Conservation (phyloP, 1,140 invertebrate genomes). For the Frieseomelitta varia region DNA sequence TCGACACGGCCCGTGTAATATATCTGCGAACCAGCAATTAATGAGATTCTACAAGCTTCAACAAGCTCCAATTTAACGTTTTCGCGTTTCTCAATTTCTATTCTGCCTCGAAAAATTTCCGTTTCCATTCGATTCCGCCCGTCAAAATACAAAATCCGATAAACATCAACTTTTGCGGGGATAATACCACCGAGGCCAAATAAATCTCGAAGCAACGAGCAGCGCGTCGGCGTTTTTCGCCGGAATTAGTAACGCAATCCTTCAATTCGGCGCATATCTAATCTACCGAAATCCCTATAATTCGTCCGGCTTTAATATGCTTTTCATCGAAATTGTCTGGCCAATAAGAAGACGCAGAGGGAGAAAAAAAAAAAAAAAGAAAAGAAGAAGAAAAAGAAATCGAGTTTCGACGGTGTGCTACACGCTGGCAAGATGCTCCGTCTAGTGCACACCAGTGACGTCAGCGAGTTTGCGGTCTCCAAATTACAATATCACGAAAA, state of each 20-base stretch:
- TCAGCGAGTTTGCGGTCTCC: slow-evolving; percentile 73
- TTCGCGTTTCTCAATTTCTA: too few species aligned
- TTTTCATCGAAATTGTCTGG: slow-evolving; percentile 63
- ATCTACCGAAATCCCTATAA: slow-evolving; percentile 71
- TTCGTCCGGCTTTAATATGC: slow-evolving; percentile 65
- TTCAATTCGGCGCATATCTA: slow-evolving; percentile 63
- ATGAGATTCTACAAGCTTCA: background rate
- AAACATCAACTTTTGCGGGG: background rate
- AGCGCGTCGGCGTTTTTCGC: slow-evolving; percentile 21
- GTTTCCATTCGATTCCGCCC: too few species aligned
- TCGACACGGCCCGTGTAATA: slow-evolving; percentile 29
- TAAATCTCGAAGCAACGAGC: slow-evolving; percentile 56
- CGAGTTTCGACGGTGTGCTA: slow-evolving; percentile 28
- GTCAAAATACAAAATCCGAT: background rate
- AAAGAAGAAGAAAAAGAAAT: too few species aligned
- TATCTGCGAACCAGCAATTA: slow-evolving; percentile 38
- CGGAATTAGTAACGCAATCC: slow-evolving; percentile 69
- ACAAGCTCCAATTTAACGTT: too few species aligned
- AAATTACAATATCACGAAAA: slow-evolving; percentile 78
- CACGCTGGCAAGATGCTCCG: slow-evolving; percentile 61
- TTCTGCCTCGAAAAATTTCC: too few species aligned
- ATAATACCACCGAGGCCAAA: background rate
- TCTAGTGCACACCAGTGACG: slow-evolving; percentile 66
- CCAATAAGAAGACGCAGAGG: slow-evolving; percentile 5
- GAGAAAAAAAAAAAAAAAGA: background rate